Conservation (phyloP, 2,797 vertebrate genomes). For the Sebastiscus tertius region DNA sequence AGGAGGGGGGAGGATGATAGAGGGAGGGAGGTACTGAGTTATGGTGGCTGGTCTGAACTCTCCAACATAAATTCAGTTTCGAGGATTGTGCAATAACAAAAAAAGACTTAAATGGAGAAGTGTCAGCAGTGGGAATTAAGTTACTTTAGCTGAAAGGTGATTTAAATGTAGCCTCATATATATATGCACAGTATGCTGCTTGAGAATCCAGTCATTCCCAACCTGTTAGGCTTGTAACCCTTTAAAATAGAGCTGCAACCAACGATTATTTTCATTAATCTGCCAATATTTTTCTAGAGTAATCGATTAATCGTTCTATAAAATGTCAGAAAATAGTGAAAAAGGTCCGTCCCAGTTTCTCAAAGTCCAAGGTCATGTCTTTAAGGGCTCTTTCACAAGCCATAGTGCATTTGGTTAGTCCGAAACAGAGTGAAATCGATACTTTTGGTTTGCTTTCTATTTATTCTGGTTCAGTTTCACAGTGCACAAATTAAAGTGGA, state of each 20-base stretch:
- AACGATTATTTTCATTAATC: too few relatives aligned
- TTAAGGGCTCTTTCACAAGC: too few relatives aligned
- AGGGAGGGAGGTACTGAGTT: background rate
- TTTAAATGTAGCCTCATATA: background rate
- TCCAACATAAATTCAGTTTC: conserved; percentile 4
- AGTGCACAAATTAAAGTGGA: too few relatives aligned
- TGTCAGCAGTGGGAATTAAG: background rate
- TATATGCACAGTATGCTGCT: background rate
- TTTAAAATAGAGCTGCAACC: background rate
- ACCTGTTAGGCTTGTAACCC: background rate
- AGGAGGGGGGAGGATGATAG: background rate
- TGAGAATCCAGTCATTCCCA: background rate
- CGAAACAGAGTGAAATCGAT: too few relatives aligned
- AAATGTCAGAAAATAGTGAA: too few relatives aligned
- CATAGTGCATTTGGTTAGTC: too few relatives aligned
- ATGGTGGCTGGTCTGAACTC: conserved; percentile 16
- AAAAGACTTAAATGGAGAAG: background rate
- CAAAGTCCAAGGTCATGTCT: too few relatives aligned
- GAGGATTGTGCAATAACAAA: background rate
- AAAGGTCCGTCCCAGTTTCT: too few relatives aligned
- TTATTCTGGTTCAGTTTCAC: too few relatives aligned
- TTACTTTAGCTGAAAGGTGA: background rate
- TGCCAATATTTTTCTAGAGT: too few relatives aligned
- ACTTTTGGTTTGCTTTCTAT: too few relatives aligned
- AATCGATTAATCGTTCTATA: too few relatives aligned